A percentile compares a stretch with the other conserved stretches of the same genome.
phyloP scores from a whole-genome alignment of 2,888 invertebrate genomes.

The Limnephilus rhombicus region DNA sequence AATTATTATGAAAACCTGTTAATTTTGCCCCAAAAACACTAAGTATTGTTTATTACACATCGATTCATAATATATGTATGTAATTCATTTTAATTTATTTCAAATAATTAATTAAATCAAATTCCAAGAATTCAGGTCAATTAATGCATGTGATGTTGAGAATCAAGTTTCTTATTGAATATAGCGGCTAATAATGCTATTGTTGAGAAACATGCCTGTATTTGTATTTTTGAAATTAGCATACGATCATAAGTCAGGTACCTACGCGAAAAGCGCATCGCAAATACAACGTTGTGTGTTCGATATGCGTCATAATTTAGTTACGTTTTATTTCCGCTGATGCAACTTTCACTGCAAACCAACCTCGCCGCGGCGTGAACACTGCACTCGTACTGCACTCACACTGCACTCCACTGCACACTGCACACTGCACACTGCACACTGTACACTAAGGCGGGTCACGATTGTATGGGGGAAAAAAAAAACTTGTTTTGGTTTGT shows the following conservation, averaged over 20 bases:
- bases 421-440: not conserved
- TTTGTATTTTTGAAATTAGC: conserved; percentile 44
- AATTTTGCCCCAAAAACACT: not conserved
- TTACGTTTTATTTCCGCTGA: conserved; percentile 49
- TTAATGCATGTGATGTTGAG: not conserved
- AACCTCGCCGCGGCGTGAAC: not conserved
- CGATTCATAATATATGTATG: not conserved
- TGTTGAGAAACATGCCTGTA: conserved; percentile 7
- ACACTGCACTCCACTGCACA: not conserved
- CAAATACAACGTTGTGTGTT: conserved; percentile 5
- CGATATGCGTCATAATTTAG: conserved; percentile 47
- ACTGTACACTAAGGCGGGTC: not conserved
- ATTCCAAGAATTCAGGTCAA: conserved; percentile 21
- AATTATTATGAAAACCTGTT: not conserved
- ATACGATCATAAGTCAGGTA: conserved; percentile 32
- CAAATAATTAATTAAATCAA: not conserved
- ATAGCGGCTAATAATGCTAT: not conserved
- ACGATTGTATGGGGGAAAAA: too few species aligned
- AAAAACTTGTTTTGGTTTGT: too few species aligned
- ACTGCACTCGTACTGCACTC: not conserved
- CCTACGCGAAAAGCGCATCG: conserved; percentile 51
- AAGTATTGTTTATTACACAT: not conserved
- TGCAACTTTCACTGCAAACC: conserved; percentile 48
- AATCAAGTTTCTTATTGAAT: conserved; percentile 13
- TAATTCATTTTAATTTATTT: not conserved